These are phyloP conservation scores for Eulemur rubriventer DNA, from an alignment of 2,797 vertebrate species.

Conservation along the genomic window DNA sequence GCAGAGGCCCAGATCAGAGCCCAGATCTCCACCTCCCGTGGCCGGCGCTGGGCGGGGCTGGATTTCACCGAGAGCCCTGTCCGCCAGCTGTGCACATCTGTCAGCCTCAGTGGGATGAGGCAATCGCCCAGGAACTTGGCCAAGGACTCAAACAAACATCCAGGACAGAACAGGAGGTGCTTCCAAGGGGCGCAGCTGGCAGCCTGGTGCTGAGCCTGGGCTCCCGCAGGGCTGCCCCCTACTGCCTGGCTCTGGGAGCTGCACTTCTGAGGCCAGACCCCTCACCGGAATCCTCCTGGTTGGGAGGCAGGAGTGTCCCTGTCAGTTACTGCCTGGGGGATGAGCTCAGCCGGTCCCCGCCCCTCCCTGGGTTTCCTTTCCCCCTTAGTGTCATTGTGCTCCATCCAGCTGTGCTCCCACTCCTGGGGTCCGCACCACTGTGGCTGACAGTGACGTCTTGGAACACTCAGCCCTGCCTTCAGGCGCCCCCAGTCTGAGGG, in stretches of 20 bases:
- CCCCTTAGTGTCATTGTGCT: not conserved
- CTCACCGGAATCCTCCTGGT: not conserved
- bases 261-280: not conserved
- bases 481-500: not conserved
- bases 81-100: conserved; percentile 57
- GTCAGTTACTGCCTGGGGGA: too few relatives aligned
- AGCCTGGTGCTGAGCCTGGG: not conserved
- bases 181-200: not conserved
- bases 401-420: not conserved
- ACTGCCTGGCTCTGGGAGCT: not conserved
- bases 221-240: not conserved
- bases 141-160: not conserved
- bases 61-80: not conserved
- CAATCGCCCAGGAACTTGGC: not conserved
- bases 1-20: not conserved
- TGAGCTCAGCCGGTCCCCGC: not conserved
- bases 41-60: not conserved
- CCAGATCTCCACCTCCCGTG: not conserved
- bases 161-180: not conserved
- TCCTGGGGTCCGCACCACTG: not conserved
- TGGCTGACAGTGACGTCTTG: not conserved
- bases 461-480: not conserved
- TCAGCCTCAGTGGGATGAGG: not conserved
- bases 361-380: not conserved
- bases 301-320: not conserved